Evolutionary conservation across 1,140 invertebrate genomes (phyloP), one percentile per base, ranked within the genome.

Genomic region (Aradophagus sp.): DNA sequence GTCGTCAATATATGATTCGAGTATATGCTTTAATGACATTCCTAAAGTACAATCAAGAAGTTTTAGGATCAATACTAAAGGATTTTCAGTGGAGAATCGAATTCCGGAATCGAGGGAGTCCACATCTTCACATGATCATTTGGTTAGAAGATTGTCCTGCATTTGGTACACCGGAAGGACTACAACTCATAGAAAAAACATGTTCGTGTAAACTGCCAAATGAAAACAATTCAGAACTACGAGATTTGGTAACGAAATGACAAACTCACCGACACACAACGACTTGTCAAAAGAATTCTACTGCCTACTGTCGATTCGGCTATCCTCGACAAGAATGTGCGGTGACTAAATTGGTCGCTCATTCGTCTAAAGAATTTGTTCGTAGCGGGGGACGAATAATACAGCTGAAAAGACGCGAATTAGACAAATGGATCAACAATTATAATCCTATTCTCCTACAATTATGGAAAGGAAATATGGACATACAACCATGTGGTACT

Each of bases 141-240:
- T 87, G 84, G 82, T 52, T 84, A 1, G 61, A 82, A 66, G 67
- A 80, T 74, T 59, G 75, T 19, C 84, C 83, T 34, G 17, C 23
- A 29, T 78, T 79, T 52, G 73, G 82, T 45, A 74, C 78, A 35
- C 15, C 35, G 10, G 73, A 76, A 71, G 76, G 73, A 47, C 14
- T 45, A 15, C n/a, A 45, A 20, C 31, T 27, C 6, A 45, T 58
- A 19, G 41, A 45, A 10, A 26, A 20, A 36, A 14, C 17, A 27
- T 58, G 39, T 36, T 58, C 32, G 5, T 45, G 53, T 58, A 12
- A 45, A 45, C n/a, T 36, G 3, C 41, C 39, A 7, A 13, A 26
- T 32, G 41, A 58, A 45, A 41, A 58, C 27, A 19, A 44, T 44
- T 16, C 41, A 29, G 29, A 35, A 26, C 11, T 56, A 42, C 12